phyloP scores from a whole-genome alignment of 2,797 vertebrate genomes.

The Iguana delicatissima region DNA sequence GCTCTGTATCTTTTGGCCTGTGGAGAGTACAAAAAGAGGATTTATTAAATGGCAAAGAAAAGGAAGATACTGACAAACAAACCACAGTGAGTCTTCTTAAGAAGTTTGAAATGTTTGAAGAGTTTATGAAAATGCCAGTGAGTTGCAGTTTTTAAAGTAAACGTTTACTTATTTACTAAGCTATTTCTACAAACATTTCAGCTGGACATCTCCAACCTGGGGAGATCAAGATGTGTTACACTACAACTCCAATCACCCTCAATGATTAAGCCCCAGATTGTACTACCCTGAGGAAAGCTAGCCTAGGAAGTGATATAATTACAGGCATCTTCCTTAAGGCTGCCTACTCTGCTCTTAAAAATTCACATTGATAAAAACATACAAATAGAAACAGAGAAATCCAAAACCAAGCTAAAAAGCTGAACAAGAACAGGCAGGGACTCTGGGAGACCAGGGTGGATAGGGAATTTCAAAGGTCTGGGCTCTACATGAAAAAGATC shows the following conservation, averaged over 20 bases:
- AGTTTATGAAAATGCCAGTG: background rate
- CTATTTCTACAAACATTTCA: background rate
- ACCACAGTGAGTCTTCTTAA: background rate
- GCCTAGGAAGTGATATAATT: background rate
- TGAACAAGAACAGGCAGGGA: background rate
- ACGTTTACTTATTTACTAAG: background rate
- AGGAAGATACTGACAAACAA: background rate
- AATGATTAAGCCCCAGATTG: background rate
- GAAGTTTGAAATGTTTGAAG: background rate
- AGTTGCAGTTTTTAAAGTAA: background rate
- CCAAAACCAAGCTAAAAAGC: background rate
- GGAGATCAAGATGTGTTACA: background rate
- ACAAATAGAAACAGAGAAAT: background rate
- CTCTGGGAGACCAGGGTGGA: background rate
- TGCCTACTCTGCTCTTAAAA: background rate
- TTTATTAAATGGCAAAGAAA: background rate
- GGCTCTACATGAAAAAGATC: background rate
- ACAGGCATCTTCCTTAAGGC: background rate
- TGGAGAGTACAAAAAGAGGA: background rate
- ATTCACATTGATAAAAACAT: background rate
- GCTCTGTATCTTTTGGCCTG: background rate
- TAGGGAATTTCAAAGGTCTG: background rate
- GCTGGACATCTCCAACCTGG: background rate
- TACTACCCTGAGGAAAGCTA: background rate
- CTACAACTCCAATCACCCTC: background rate